Percentiles rank a stretch among this genome's conserved stretches.
phyloP scores from a whole-genome alignment of 2,113 vertebrate genomes.

The Pangasianodon gigas region DNA sequence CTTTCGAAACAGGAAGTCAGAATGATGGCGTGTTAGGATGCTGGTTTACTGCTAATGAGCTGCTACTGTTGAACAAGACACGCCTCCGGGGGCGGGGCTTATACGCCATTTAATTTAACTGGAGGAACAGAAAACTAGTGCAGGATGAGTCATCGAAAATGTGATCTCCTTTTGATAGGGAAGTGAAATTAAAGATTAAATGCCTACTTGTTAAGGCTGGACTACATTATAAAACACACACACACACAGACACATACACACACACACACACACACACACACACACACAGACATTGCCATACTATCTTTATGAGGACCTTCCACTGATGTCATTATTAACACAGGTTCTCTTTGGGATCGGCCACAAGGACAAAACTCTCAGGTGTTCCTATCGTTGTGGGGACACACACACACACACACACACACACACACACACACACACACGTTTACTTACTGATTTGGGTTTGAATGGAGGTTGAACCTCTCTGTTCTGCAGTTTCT shows the following conservation, averaged over 20 bases:
- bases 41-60: background rate
- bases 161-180: too few relatives aligned
- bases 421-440: background rate
- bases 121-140: background rate
- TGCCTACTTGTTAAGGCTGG: too few relatives aligned
- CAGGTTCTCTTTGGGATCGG: too few relatives aligned
- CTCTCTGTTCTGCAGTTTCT: slow-evolving; percentile 93
- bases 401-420: slow-evolving; percentile 8
- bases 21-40: background rate
- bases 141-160: background rate
- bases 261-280: background rate
- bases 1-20: background rate
- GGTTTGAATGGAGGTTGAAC: slow-evolving; percentile 97
- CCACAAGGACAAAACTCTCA: too few relatives aligned
- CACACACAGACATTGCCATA: background rate
- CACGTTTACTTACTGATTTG: slow-evolving; percentile 86
- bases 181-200: too few relatives aligned
- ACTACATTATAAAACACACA: background rate
- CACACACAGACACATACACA: background rate
- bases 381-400: too few relatives aligned
- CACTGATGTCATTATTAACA: too few relatives aligned
- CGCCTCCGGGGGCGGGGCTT: background rate
- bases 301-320: too few relatives aligned
- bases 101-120: background rate
- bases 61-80: background rate